Evolutionary conservation across 2,797 vertebrate genomes (phyloP).

Genomic region (Enteromius radiatus): DNA sequence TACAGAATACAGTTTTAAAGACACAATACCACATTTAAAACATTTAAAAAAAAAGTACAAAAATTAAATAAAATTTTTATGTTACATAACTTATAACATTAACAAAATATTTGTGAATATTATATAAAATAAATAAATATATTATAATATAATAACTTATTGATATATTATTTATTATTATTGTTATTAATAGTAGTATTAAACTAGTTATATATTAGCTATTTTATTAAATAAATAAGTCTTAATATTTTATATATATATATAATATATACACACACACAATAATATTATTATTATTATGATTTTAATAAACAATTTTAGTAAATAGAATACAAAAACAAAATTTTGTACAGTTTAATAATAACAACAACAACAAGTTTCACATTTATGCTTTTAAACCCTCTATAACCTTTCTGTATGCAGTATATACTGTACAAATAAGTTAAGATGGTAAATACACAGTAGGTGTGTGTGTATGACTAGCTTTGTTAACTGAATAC

Average conservation of each 20-base stretch:
- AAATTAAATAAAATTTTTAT: too few species aligned
- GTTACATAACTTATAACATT: too few species aligned
- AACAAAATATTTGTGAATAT: too few species aligned
- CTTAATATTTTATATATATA: too few species aligned
- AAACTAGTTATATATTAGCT: neutral
- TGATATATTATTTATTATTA: too few species aligned
- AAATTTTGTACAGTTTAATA: too few species aligned
- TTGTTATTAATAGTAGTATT: neutral
- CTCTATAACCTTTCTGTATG: neutral
- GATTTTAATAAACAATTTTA: too few species aligned
- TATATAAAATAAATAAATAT: too few species aligned
- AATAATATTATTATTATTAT: too few species aligned
- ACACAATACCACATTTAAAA: neutral
- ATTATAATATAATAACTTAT: too few species aligned
- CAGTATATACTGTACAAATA: neutral
- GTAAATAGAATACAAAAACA: too few species aligned
- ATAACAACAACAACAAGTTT: neutral
- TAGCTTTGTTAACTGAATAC: conserved; percentile 5
- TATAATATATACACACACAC: too few species aligned
- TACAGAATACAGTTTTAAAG: neutral
- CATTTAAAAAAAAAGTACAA: neutral
- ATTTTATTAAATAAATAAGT: neutral
- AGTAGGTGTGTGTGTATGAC: neutral
- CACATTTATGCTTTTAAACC: neutral
- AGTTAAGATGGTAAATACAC: neutral